Base-by-base conservation (phyloP, 2,888 invertebrate genomes). In the Clistopyga incitator region DNA sequence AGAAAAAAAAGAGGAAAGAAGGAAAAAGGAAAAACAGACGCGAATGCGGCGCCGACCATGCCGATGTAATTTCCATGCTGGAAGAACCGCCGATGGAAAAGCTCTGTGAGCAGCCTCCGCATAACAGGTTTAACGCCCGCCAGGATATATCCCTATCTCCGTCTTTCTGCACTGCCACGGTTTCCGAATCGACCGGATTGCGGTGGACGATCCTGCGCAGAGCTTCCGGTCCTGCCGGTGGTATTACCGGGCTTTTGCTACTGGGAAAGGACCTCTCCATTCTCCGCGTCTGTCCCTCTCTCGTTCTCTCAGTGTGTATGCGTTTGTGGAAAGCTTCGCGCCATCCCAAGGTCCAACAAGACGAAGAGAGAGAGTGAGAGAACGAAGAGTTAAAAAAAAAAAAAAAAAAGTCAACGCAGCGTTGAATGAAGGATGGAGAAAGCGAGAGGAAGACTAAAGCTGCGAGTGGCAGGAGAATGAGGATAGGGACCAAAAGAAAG, bases 131-230 rank as follows among this genome's bases (percentile, higher is more conserved):
- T 81, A 79, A 81, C 78, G 50, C 54, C 79, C 47, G 45, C 67
- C 52, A 52, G 42, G 20, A 54, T 47, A 59, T 68, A 38, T 72
- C 74, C 50, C 61, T 38, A n/a, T 79, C 50, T 72, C 61, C 72
- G 72, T 71, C 68, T 72, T 78, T 76, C 68, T 82, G 79, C 78
- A 82, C 68, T 71, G 81, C 82, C 79, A 83, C 75, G 83, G 81
- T 85, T 85, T 71, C 81, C 65, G 83, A 83, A 85, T 85, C 85
- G 85, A 85, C 83, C 83, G 77, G 83, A 84, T 84, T 85, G 81
- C 76, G 74, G 83, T 81, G 78, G 83, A 83, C 83, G 85, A 83
- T 76, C 77, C 82, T 82, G 79, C 80, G 79, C 80, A 80, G 81
- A 84, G 72, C 79, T 77, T 84, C 81, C 81, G 79, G 84, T 84